Conservation (phyloP, 2,888 invertebrate genomes). For the Aphodius granarius region DNA sequence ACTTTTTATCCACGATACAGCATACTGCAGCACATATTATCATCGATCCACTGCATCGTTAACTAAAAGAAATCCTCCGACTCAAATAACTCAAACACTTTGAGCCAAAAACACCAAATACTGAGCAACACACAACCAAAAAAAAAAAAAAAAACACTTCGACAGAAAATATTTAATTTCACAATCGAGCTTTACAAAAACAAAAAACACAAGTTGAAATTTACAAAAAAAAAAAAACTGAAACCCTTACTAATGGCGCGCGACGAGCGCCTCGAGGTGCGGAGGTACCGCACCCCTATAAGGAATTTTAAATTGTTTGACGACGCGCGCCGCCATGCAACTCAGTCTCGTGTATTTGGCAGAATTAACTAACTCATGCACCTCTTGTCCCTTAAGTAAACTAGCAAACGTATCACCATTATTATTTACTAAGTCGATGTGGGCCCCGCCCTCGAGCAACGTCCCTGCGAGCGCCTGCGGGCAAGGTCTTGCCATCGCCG, state of each 20-base stretch:
- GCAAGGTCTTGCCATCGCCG: slow-evolving; percentile 73
- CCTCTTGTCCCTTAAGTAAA: slow-evolving; percentile 57
- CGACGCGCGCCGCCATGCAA: slow-evolving; percentile 83
- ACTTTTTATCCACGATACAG: no score
- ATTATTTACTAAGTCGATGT: slow-evolving; percentile 80
- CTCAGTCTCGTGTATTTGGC: slow-evolving; percentile 78
- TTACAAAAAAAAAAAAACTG: background rate
- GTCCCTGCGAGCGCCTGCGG: slow-evolving; percentile 70
- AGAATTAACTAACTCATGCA: slow-evolving; percentile 72
- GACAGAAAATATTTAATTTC: slow-evolving; percentile 3
- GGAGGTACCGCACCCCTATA: slow-evolving; percentile 73
- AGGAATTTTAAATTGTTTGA: slow-evolving; percentile 70
- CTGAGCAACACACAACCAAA: background rate
- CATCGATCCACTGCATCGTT: background rate
- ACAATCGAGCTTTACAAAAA: slow-evolving; percentile 3
- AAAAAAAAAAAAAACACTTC: background rate
- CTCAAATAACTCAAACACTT: slow-evolving; percentile 6
- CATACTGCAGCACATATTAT: no score
- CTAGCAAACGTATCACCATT: slow-evolving; percentile 75
- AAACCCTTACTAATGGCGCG: slow-evolving; percentile 46
- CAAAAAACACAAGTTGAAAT: slow-evolving; percentile 3
- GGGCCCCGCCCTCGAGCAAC: slow-evolving; percentile 79
- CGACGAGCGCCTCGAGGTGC: slow-evolving; percentile 75
- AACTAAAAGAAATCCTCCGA: background rate
- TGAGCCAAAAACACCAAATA: background rate